A percentile compares a stretch with the other conserved stretches of the same genome.
These are phyloP conservation scores for Hyposoter didymator DNA, from an alignment of 2,888 invertebrate species.

Conservation along the genomic window DNA sequence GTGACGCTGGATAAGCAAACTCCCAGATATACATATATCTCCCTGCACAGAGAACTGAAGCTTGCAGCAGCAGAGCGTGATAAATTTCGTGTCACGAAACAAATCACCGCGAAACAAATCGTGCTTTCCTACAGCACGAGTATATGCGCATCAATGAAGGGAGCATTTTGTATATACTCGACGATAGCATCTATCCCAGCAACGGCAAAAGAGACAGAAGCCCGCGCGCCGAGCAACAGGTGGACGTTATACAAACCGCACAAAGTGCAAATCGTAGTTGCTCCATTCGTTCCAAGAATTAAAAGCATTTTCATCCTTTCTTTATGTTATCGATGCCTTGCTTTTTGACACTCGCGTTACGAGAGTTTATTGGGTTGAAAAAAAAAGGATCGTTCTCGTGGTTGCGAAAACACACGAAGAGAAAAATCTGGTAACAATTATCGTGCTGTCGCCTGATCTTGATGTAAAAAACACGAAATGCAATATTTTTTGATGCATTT, in stretches of 20 bases:
- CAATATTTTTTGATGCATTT: too few relatives aligned
- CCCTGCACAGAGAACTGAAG: constrained; percentile 7
- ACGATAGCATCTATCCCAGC: constrained; percentile 55
- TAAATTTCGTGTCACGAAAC: constrained; percentile 67
- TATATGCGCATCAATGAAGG: constrained; percentile 23
- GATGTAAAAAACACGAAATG: too few relatives aligned
- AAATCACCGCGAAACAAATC: constrained; percentile 68
- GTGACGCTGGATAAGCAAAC: constrained; percentile 1
- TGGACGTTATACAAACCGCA: not conserved
- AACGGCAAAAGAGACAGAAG: constrained; percentile 12
- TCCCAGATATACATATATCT: not conserved
- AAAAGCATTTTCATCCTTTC: not conserved
- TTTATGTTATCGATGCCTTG: not conserved
- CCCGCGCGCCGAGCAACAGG: not conserved
- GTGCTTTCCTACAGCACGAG: constrained; percentile 26
- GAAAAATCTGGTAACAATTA: too few relatives aligned
- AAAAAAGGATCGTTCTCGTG: too few relatives aligned
- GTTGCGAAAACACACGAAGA: too few relatives aligned
- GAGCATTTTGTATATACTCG: constrained; percentile 15
- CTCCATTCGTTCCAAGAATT: not conserved
- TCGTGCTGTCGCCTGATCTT: too few relatives aligned
- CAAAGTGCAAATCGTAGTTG: constrained; percentile 21
- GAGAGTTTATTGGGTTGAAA: not conserved
- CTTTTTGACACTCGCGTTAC: not conserved
- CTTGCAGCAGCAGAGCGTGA: constrained; percentile 47